These are phyloP conservation scores for Margaritifera margaritifera DNA, from an alignment of 2,888 invertebrate species.

Conservation along the genomic window DNA sequence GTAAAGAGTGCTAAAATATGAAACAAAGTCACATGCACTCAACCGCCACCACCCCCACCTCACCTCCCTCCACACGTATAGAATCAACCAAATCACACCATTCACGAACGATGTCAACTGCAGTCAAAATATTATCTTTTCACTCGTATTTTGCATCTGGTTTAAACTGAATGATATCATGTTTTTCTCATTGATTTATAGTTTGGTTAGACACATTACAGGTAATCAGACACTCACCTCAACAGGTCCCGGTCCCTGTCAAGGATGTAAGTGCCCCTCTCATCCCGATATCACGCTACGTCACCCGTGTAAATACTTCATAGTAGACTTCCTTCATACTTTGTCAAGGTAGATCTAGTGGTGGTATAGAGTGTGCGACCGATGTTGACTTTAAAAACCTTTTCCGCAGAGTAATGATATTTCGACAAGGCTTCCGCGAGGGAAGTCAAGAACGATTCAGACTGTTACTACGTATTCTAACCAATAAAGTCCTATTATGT, in stretches of 20 bases:
- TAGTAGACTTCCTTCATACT: conserved; percentile 50
- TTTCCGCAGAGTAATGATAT: conserved; percentile 27
- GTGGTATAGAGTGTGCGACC: conserved; percentile 60
- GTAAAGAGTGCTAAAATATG: too few relatives aligned
- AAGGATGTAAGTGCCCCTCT: conserved; percentile 49
- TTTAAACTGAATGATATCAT: too few relatives aligned
- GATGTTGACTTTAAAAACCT: conserved; percentile 54
- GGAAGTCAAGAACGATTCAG: background rate
- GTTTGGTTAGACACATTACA: background rate
- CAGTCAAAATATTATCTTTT: too few relatives aligned
- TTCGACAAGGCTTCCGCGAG: conserved; percentile 21
- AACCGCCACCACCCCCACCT: too few relatives aligned
- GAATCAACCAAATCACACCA: too few relatives aligned
- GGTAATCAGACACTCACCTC: conserved; percentile 22
- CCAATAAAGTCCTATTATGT: too few relatives aligned
- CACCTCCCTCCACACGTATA: too few relatives aligned
- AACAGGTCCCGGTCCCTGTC: conserved; percentile 57
- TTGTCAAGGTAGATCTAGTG: conserved; percentile 47
- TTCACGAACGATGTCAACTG: too few relatives aligned
- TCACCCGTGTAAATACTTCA: conserved; percentile 45
- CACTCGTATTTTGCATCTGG: too few relatives aligned
- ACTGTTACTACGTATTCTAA: too few relatives aligned
- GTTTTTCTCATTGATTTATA: background rate
- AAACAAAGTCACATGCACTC: too few relatives aligned
- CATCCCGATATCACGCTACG: conserved; percentile 45